A percentile compares a stretch with the other conserved stretches of the same genome.
These are phyloP conservation scores for Brachionus plicatilis DNA, from an alignment of 1,140 invertebrate genomes.

Conservation along the genomic window DNA sequence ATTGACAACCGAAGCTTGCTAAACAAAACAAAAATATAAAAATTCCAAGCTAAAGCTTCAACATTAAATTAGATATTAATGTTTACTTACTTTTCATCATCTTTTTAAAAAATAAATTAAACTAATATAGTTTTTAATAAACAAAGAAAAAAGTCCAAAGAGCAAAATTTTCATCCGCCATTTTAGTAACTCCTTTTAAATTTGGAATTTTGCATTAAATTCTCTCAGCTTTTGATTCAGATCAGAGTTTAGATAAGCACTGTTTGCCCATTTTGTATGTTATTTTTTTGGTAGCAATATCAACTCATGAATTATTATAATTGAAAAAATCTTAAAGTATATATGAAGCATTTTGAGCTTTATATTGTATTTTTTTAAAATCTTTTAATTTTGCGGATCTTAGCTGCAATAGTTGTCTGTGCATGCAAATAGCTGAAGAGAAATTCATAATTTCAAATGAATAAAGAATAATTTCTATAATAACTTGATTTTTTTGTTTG, in stretches of 20 bases:
- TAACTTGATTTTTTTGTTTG: background rate
- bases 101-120: background rate
- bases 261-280: background rate
- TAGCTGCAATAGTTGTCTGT: background rate
- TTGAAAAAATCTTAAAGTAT: background rate
- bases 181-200: background rate
- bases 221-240: background rate
- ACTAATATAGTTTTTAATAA: background rate
- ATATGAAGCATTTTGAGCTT: background rate
- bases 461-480: background rate
- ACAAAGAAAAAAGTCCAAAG: background rate
- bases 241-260: background rate
- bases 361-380: background rate
- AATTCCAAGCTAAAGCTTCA: background rate
- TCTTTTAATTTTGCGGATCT: background rate
- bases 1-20: background rate
- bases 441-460: background rate
- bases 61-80: background rate
- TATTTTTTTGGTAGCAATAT: background rate
- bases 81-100: background rate
- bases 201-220: background rate
- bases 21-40: background rate
- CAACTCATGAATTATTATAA: background rate
- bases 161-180: background rate
- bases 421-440: background rate